These are phyloP conservation scores for Characodon lateralis DNA, from an alignment of 2,797 vertebrate genomes.

Conservation along the genomic window DNA sequence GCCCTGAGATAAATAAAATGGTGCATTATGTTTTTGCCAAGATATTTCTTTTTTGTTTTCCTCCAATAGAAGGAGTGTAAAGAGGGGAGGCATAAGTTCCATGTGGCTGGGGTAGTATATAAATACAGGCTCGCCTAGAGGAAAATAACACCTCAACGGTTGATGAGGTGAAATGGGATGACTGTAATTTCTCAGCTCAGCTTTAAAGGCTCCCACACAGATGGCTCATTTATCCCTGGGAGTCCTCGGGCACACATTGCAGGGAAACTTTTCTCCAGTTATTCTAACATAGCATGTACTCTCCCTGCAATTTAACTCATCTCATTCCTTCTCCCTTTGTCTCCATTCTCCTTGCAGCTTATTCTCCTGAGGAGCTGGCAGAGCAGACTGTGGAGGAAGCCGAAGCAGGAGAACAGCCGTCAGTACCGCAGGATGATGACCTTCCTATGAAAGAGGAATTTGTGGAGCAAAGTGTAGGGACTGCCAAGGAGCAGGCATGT, in stretches of 20 bases:
- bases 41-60: conserved; percentile 90
- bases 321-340: conserved; percentile 73
- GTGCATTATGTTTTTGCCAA: conserved; percentile 98
- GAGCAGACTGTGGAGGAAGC: conserved; percentile 81
- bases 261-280: conserved; percentile 82
- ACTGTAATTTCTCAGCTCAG: conserved; percentile 84
- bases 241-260: conserved; percentile 82
- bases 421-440: conserved; percentile 70
- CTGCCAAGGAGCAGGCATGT: conserved; percentile 83
- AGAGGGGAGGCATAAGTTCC: conserved; percentile 79
- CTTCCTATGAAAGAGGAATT: conserved; percentile 81
- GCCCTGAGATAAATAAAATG: conserved; percentile 99
- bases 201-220: conserved; percentile 84
- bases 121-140: conserved; percentile 83
- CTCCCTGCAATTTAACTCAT: conserved; percentile 77
- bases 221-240: conserved; percentile 83
- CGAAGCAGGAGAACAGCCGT: conserved; percentile 80
- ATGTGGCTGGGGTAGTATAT: conserved; percentile 82
- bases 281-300: conserved; percentile 78
- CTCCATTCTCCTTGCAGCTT: conserved; percentile 82
- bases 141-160: conserved; percentile 84
- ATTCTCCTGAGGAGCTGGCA: conserved; percentile 90
- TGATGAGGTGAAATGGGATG: conserved; percentile 84
- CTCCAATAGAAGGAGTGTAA: conserved; percentile 86
- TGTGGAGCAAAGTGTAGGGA: conserved; percentile 82